phyloP scores from a whole-genome alignment of 2,113 vertebrate species.

The Hyperoodon ampullatus region DNA sequence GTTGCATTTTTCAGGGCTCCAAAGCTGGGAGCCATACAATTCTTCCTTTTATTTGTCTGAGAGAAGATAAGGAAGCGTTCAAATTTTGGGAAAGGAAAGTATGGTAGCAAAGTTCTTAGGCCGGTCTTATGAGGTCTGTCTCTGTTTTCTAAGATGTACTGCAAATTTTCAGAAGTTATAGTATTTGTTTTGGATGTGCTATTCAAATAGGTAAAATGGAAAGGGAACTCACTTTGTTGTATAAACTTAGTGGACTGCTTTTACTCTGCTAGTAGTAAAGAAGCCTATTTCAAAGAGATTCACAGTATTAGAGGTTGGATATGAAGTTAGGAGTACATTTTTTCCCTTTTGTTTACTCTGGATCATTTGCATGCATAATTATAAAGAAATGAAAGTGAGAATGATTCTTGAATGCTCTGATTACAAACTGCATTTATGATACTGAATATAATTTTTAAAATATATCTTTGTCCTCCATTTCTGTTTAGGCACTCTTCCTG shows the following conservation, averaged over 20 bases:
- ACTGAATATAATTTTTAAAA: background rate
- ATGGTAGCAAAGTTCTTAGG: background rate
- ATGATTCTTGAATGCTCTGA: background rate
- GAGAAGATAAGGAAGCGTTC: background rate
- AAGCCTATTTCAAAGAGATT: background rate
- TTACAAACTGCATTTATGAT: background rate
- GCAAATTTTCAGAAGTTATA: background rate
- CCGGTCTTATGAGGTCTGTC: background rate
- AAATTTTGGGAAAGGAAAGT: background rate
- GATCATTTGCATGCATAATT: background rate
- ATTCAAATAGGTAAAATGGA: background rate
- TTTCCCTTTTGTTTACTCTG: background rate
- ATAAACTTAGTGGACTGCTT: background rate
- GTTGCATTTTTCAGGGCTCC: background rate
- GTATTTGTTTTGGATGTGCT: background rate
- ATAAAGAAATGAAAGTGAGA: background rate
- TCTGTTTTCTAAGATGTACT: background rate
- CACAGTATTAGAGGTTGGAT: background rate
- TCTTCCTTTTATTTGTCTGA: background rate
- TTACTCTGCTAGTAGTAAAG: background rate
- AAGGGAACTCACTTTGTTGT: background rate
- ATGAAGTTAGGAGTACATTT: background rate
- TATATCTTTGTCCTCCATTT: background rate
- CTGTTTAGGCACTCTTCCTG: background rate
- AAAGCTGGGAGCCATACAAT: background rate